phyloP scores from a whole-genome alignment of 2,113 vertebrate species.

The Maccullochella peelii region DNA sequence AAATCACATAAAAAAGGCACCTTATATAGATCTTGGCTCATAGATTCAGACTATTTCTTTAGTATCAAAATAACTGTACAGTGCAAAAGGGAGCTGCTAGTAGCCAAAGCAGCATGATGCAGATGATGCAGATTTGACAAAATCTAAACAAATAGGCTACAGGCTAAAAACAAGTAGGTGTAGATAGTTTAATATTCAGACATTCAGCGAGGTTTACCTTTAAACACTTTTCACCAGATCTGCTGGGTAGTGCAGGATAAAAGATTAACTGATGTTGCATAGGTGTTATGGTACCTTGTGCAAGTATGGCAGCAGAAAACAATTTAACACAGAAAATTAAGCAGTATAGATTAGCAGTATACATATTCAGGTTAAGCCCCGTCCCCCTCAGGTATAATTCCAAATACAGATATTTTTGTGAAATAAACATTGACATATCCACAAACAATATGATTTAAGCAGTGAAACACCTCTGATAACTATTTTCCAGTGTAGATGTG shows the following conservation, averaged over 20 bases:
- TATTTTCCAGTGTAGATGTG: background rate
- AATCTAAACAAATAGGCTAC: background rate
- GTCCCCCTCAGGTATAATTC: no score
- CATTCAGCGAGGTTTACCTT: background rate
- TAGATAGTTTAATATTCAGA: background rate
- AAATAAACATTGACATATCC: background rate
- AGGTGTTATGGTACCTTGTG: background rate
- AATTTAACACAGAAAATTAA: background rate
- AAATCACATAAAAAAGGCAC: background rate
- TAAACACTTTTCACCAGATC: background rate
- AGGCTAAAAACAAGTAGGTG: background rate
- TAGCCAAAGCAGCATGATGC: background rate
- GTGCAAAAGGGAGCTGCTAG: background rate
- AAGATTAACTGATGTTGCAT: background rate
- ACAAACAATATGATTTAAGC: no score
- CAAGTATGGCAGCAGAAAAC: background rate
- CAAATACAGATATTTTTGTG: background rate
- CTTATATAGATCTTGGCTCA: background rate
- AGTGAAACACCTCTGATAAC: background rate
- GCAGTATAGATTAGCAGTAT: background rate
- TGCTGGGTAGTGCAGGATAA: background rate
- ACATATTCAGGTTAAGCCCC: background rate
- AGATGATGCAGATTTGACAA: background rate
- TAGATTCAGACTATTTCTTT: background rate
- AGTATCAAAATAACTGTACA: background rate